Base-by-base conservation (phyloP, 2,888 invertebrate species). In the Graphium colonna region DNA sequence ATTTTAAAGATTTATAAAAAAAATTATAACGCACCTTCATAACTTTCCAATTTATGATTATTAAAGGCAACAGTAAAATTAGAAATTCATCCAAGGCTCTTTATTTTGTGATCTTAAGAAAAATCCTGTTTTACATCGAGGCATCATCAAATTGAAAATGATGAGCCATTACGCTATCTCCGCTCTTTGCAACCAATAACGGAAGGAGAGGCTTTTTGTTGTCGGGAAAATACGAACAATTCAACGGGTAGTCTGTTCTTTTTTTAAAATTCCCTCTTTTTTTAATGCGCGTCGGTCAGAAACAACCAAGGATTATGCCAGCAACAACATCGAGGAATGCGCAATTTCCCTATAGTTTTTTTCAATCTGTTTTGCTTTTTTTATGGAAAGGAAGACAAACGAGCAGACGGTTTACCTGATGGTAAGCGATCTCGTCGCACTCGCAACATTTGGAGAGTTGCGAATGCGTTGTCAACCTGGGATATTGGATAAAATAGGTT, bases 141-240 rank as follows among this genome's bases (percentile, higher is more conserved):
- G 12, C 7, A 18, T 42, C 8, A 17, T 38, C 28, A 8, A 38
- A 51, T 44, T 28, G 17, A 16, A 39, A 51, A 44, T 12, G 36
- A 36, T 13, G 36, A 12, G 36, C 12, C 36, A 36, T 36, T 36
- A 36, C 12, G 26, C 44, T n/a, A 51, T 51, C 38, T 43, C 15
- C 16, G 21, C 38, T 26, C 21, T n/a, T 18, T 18, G 18, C 17
- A 15, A 9, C 17, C 28, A 45, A 45, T 45, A 40, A 31, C 31
- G 31, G 31, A 45, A 17, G 15, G n/a, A 31, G 39, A 10, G 10
- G 38, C 8, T 16, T 46, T 46, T 45, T 46, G 40, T 46, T 33
- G 21, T 9, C 36, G 12, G 13, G 45, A 17, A 18, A 40, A 39
- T n/a, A 12, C 41, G 15, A 45, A 46, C 40, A 52, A 52, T 52